Percentiles rank a stretch among this genome's conserved stretches.
These are phyloP conservation scores for Cheumatopsyche charites DNA, from an alignment of 1,140 invertebrate genomes.

Conservation along the genomic window DNA sequence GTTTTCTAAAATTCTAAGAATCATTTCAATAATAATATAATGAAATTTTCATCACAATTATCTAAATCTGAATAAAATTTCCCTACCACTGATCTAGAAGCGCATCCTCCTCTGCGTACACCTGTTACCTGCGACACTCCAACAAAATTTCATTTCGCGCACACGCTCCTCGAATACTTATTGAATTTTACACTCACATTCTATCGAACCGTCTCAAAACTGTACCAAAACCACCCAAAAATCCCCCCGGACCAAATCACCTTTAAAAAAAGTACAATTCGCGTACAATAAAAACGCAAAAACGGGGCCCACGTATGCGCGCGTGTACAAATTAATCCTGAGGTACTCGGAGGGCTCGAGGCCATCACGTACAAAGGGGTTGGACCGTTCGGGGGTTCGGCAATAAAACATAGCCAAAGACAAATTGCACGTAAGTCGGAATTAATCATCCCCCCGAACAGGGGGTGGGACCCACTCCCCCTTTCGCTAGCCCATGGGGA, in stretches of 20 bases:
- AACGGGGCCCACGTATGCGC: constrained; percentile 7
- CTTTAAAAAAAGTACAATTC: not conserved
- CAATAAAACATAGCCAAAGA: constrained; percentile 39
- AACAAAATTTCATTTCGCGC: constrained; percentile 22
- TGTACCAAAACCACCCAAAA: not conserved
- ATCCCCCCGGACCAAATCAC: not conserved
- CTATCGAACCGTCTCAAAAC: not conserved
- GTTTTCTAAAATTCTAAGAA: no score
- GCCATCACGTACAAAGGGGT: constrained; percentile 26
- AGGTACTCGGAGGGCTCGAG: not conserved
- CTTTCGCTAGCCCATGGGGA: not conserved
- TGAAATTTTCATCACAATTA: no score
- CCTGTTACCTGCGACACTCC: constrained; percentile 21
- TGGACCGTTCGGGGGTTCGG: constrained; percentile 1
- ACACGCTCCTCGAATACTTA: constrained; percentile 15
- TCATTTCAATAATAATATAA: no score
- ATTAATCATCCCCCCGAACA: constrained; percentile 38
- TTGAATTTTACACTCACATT: constrained; percentile 6
- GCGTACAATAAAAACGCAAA: not conserved
- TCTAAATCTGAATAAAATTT: no score
- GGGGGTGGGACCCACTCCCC: not conserved
- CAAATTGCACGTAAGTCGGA: constrained; percentile 40
- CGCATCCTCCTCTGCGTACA: not conserved
- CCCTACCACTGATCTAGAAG: not conserved
- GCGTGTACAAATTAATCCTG: constrained; percentile 21